These are phyloP conservation scores for Apostichopus leukothele DNA, from an alignment of 53 echinoderm and acorn worm genomes.

Conservation along the genomic window DNA sequence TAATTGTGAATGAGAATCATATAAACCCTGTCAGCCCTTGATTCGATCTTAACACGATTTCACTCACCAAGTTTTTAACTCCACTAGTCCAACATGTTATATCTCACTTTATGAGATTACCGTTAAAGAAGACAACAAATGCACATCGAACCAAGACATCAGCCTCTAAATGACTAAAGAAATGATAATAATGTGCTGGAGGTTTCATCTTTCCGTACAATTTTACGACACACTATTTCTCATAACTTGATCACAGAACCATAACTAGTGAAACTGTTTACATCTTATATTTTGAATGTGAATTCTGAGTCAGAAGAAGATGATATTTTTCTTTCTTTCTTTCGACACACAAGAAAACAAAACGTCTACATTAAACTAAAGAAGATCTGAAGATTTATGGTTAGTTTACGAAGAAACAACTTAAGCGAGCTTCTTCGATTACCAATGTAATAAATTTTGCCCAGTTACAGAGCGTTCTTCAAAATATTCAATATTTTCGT, in stretches of 20 bases:
- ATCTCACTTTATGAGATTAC: too few species aligned
- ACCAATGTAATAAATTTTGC: not conserved
- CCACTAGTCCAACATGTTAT: too few species aligned
- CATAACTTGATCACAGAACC: not conserved
- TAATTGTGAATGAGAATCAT: too few species aligned
- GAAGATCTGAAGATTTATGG: not conserved
- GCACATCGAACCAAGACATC: too few species aligned
- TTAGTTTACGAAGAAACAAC: not conserved
- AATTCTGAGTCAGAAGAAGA: not conserved
- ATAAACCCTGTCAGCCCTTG: too few species aligned
- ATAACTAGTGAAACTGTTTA: not conserved
- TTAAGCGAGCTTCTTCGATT: not conserved
- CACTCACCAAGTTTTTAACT: too few species aligned
- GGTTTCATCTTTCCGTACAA: too few species aligned
- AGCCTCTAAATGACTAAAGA: too few species aligned
- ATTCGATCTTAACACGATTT: too few species aligned
- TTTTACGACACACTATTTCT: too few species aligned
- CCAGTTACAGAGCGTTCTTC: not conserved
- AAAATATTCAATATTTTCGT: not conserved
- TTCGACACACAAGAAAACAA: not conserved
- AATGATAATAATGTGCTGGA: too few species aligned
- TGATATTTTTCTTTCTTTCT: not conserved
- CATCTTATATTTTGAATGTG: not conserved
- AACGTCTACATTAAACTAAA: not conserved
- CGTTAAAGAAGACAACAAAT: too few species aligned